phyloP scores from a whole-genome alignment of 2,797 vertebrate genomes.

The Pipistrellus nathusii region DNA sequence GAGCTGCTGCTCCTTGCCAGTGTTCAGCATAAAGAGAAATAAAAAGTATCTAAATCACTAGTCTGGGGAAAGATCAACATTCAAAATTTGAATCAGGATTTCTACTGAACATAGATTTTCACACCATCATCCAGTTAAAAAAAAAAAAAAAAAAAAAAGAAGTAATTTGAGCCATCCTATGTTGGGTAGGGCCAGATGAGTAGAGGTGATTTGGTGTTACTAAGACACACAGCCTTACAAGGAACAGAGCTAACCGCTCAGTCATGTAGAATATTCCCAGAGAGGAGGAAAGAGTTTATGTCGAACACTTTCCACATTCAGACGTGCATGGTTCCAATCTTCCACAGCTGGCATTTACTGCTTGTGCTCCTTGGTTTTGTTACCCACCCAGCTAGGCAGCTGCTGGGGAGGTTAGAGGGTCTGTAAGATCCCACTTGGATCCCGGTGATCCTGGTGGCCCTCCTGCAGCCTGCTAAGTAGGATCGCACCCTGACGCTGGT shows the following conservation, averaged over 20 bases:
- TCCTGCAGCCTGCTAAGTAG: too few species aligned
- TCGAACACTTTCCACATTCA: neutral
- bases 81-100: neutral
- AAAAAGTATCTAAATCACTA: neutral
- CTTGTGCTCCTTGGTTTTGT: neutral
- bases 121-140: neutral
- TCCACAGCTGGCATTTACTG: accelerated
- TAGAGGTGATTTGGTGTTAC: neutral
- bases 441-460: too few species aligned
- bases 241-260: neutral
- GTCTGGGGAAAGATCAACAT: neutral
- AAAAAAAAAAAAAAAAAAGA: neutral
- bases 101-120: neutral
- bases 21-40: neutral
- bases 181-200: neutral
- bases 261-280: neutral
- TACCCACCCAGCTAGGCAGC: neutral
- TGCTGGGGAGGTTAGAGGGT: accelerated
- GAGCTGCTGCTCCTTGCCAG: neutral
- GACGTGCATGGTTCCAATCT: too few species aligned
- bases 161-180: neutral
- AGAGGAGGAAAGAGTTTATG: neutral
- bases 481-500: too few species aligned
- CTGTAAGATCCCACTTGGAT: too few species aligned
- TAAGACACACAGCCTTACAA: neutral